Evolutionary conservation across 2,113 vertebrate species (phyloP), one percentile per base, ranked within the genome.

Genomic region (Elanus axillaris): DNA sequence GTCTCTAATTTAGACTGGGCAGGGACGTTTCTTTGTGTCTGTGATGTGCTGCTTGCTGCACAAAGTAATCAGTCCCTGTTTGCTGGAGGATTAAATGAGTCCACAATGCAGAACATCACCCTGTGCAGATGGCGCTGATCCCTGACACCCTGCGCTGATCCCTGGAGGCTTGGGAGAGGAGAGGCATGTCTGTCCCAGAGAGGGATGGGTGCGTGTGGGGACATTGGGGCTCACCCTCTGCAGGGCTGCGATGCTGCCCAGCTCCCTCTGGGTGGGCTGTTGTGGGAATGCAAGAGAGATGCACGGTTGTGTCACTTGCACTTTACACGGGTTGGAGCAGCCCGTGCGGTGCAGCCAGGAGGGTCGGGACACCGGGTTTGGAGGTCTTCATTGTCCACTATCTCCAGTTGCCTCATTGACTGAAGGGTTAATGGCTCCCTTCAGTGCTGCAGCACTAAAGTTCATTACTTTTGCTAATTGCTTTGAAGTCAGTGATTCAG

Each of bases 391-490:
- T 11, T 7, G 1, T 13, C 13, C 58, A 8, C 14, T 36, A 1
- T 13, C 8, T 31, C 22, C 18, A 6, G 23, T 9, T 7, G 15
- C 36, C 59, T 80, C 52, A 53, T 53, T 53, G 31, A 53, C 27
- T 53, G 52, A 83, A 16, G 94, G 63, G 94, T 96, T 96, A 97
- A 95, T 11, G 3, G 55, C 82, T 88, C 50, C 82, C 73, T 74
- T 72, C 77, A 4, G 14, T n/a, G 67, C 93, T 7, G 23, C 94
- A 75, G 94, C 67, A 23, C 76, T 94, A 29, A 76, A 95, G 91
- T 97, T 96, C 95, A 95, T 97, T 96, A 96, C 47, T 32, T 95
- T 50, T 48, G 93, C 94, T 97, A 96, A 98, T 96, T 97, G 94
- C 95, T 90, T 91, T 58, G 91, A 90, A 97, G 96, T n/a, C 94